phyloP scores from a whole-genome alignment of 2,888 invertebrate genomes.

The Elysia crispata region DNA sequence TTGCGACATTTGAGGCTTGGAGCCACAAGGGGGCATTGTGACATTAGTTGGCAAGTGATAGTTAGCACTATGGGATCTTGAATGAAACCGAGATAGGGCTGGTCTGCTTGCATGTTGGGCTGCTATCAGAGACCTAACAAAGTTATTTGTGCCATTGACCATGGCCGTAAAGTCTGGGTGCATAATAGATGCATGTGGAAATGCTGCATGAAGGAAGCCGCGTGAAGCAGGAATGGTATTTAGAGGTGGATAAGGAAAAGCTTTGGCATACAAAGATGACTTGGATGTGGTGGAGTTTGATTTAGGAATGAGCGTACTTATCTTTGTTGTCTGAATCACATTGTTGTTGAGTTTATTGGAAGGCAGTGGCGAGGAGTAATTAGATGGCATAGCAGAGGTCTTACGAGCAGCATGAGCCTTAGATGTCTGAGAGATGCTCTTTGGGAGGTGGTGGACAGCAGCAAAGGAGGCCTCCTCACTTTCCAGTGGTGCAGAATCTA shows the following conservation, averaged over 20 bases:
- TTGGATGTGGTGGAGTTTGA: constrained; percentile 43
- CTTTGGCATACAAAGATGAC: constrained; percentile 27
- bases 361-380: constrained; percentile 6
- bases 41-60: too few species aligned
- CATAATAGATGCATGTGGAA: constrained; percentile 19
- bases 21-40: neutral
- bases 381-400: constrained; percentile 5
- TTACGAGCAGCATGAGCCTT: constrained; percentile 35
- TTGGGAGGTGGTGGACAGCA: constrained; percentile 40
- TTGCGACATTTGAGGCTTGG: constrained; percentile 7
- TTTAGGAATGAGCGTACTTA: constrained; percentile 47
- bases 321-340: constrained; percentile 46
- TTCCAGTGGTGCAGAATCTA: neutral
- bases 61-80: neutral
- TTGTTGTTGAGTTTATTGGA: constrained; percentile 39
- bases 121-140: constrained; percentile 10
- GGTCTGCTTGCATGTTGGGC: neutral
- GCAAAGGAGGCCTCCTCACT: constrained; percentile 15
- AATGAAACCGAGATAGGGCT: neutral
- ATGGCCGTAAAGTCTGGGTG: constrained; percentile 14
- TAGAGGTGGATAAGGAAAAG: constrained; percentile 43
- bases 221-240: constrained; percentile 44
- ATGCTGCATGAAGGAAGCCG: constrained; percentile 36
- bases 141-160: constrained; percentile 34
- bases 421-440: constrained; percentile 41